Conservation (phyloP, 2,113 vertebrate genomes). For the Phyllostomus hastatus region DNA sequence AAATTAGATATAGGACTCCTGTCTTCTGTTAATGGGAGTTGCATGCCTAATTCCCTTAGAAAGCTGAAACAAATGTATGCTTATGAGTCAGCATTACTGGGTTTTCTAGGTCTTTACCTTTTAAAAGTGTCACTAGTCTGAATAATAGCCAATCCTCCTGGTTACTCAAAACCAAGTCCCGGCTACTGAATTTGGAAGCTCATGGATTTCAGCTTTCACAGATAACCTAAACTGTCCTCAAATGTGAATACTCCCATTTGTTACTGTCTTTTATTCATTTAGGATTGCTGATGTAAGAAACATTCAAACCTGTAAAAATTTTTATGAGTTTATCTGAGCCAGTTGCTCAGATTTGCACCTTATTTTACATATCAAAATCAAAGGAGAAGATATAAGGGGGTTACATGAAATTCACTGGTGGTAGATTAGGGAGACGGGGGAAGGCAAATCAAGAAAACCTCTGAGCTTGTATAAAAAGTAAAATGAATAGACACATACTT, state of each 20-base stretch:
- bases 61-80: slow-evolving; percentile 61
- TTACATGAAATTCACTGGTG: background rate
- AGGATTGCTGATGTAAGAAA: background rate
- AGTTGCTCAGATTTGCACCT: background rate
- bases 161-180: background rate
- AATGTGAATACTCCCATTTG: background rate
- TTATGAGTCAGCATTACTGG: slow-evolving; percentile 65
- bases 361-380: background rate
- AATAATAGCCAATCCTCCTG: slow-evolving; percentile 57
- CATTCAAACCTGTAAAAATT: background rate
- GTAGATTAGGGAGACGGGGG: background rate
- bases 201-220: slow-evolving; percentile 22
- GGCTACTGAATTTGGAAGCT: slow-evolving; percentile 24
- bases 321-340: background rate
- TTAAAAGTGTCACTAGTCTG: slow-evolving; percentile 74
- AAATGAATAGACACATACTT: background rate
- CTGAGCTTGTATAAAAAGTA: background rate
- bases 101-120: slow-evolving; percentile 69
- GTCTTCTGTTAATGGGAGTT: slow-evolving; percentile 69
- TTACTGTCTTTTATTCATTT: background rate
- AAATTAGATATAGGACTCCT: slow-evolving; percentile 67
- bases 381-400: background rate
- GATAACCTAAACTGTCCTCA: slow-evolving; percentile 19
- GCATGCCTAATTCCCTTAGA: slow-evolving; percentile 66
- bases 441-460: background rate